Base-by-base conservation (phyloP, 2,797 vertebrate genomes). In the Todus mexicanus region DNA sequence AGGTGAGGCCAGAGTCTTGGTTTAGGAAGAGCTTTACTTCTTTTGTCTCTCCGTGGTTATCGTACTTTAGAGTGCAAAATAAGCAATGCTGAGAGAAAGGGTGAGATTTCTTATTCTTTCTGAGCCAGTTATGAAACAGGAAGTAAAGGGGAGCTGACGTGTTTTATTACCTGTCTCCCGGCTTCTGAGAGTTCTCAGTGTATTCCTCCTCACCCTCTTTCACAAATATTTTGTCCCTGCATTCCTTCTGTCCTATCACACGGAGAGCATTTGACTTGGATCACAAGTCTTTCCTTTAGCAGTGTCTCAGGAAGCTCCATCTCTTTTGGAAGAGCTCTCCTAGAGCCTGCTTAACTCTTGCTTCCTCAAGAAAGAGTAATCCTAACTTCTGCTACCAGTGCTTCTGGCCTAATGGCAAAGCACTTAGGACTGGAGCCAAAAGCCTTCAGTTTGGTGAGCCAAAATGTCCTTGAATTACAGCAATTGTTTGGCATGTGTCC, bases 401-500 rank as follows among this genome's bases (percentile, higher is more conserved):
- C 66, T 89, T 87, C 61, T 93, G 19, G 33, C 81, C 81, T 89
- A 59, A 87, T 83, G 76, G 90, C 90, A 88, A 77, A 95, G 23
- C 65, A 78, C 70, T 93, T 92, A 76, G 87, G 79, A 87, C 65
- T 83, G 29, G 76, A 87, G 84, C 92, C 90, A 95, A 81, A 92
- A 87, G 63, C 54, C 43, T 89, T 91, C 53, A 56, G 70, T 90
- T 92, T 84, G 79, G 75, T 87, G 66, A 93, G 87, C 90, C 90
- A 91, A 89, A 93, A 76, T 75, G 87, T 86, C 94, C 89, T 93
- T 93, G 93, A 91, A 86, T 88, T 93, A 82, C 56, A 76, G 93
- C 89, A 89, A 65, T 95, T 93, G 48, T 92, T 81, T 96, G 96
- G 95, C 93, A 80, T 87, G 71, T 80, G 78, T 95, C 94, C 92